Evolutionary conservation across 2,888 invertebrate species (phyloP).

Genomic region (Leucophora obtusa): DNA sequence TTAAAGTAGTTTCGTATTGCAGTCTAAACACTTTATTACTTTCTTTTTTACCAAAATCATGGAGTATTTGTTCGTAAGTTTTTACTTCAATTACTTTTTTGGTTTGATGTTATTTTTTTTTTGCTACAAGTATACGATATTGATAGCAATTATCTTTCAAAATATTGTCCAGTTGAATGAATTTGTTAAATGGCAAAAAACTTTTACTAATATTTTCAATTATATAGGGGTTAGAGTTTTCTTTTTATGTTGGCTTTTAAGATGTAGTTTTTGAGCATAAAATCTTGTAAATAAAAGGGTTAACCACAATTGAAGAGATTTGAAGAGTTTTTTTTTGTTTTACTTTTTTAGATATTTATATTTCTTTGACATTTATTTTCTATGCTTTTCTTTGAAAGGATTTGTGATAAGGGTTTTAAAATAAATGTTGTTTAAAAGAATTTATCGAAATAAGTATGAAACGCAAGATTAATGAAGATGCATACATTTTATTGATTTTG

Average conservation of each 20-base stretch:
- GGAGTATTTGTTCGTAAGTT: constrained; percentile 40
- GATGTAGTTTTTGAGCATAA: constrained; percentile 18
- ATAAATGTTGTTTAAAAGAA: background rate
- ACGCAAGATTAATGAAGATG: background rate
- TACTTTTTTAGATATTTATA: constrained; percentile 55
- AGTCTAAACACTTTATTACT: background rate
- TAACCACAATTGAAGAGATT: constrained; percentile 72
- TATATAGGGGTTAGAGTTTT: constrained; percentile 59
- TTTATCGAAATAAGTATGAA: no score
- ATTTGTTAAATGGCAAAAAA: constrained; percentile 47
- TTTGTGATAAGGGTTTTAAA: background rate
- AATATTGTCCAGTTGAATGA: constrained; percentile 69
- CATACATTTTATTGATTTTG: no score
- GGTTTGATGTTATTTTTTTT: background rate
- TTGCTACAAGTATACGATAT: constrained; percentile 68
- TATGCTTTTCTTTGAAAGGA: constrained; percentile 34
- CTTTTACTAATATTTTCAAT: constrained; percentile 26
- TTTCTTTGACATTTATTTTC: constrained; percentile 45
- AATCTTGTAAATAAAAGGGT: constrained; percentile 49
- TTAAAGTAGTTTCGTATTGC: no score
- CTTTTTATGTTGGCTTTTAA: constrained; percentile 56
- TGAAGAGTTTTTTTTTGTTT: constrained; percentile 46
- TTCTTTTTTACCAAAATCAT: constrained; percentile 46
- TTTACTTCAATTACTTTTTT: constrained; percentile 51
- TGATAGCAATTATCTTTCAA: constrained; percentile 76